phyloP scores from a whole-genome alignment of 2,888 invertebrate genomes.

The Lasius platythorax region DNA sequence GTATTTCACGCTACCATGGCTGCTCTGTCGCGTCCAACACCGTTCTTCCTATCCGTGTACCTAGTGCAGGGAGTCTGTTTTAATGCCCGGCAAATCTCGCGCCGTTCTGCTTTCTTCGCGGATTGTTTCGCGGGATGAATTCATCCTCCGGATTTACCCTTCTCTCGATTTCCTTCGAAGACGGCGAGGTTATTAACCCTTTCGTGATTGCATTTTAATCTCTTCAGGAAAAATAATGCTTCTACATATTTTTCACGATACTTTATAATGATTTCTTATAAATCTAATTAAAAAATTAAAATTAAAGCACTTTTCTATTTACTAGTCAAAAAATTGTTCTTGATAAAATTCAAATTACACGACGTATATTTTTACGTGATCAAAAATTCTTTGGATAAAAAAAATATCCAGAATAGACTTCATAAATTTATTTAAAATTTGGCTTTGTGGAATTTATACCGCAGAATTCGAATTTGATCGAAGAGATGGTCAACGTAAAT shows the following conservation, averaged over 20 bases:
- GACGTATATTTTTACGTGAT: neutral
- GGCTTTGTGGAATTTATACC: neutral
- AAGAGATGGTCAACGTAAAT: neutral
- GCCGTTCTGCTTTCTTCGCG: conserved; percentile 49
- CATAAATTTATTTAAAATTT: neutral
- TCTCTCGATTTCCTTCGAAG: neutral
- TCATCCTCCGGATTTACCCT: neutral
- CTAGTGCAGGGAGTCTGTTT: conserved; percentile 36
- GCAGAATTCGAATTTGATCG: neutral
- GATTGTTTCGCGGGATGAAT: conserved; percentile 38
- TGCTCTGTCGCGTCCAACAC: conserved; percentile 40
- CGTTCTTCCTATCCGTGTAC: conserved; percentile 38
- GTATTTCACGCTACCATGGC: conserved; percentile 53
- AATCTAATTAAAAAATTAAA: conserved; percentile 1
- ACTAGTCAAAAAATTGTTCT: neutral
- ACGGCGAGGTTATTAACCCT: neutral
- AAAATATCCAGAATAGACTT: neutral
- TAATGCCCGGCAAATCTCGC: conserved; percentile 46
- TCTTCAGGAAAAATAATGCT: neutral
- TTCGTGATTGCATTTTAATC: conserved; percentile 6
- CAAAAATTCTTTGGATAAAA: neutral
- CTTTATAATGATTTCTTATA: neutral
- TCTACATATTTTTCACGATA: neutral
- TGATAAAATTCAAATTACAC: neutral
- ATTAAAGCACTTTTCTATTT: neutral